These are phyloP conservation scores for Mobula birostris DNA, from an alignment of 2,113 vertebrate genomes.

Conservation along the genomic window DNA sequence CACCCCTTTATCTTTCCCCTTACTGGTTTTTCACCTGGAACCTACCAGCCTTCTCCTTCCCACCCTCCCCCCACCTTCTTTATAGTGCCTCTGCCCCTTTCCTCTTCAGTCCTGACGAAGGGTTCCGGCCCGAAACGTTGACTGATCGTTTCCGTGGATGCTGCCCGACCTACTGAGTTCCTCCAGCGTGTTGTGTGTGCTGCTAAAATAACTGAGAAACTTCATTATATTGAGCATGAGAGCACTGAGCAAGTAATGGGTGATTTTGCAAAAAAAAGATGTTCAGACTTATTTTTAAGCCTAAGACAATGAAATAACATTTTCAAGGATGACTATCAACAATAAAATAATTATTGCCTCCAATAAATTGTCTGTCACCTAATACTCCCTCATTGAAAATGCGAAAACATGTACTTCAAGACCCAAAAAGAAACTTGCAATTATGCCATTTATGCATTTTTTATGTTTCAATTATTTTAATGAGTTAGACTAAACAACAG, in stretches of 20 bases:
- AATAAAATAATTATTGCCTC: background rate
- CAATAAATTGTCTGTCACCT: background rate
- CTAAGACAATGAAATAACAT: background rate
- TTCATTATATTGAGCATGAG: background rate
- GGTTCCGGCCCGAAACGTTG: too few species aligned
- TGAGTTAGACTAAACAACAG: background rate
- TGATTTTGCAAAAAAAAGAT: background rate
- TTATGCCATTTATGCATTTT: background rate
- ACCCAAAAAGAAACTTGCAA: background rate
- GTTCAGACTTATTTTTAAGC: background rate
- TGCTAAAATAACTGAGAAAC: background rate
- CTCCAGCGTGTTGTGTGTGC: too few species aligned
- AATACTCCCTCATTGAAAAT: background rate
- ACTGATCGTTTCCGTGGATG: too few species aligned
- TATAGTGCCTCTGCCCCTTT: too few species aligned
- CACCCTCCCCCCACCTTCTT: too few species aligned
- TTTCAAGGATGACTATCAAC: background rate
- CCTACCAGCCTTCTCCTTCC: too few species aligned
- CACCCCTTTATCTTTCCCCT: too few species aligned
- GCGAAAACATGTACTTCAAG: background rate
- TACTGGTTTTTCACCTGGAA: too few species aligned
- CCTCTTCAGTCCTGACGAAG: too few species aligned
- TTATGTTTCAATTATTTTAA: background rate
- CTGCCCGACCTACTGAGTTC: too few species aligned
- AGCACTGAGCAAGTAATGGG: background rate